Percentiles rank a stretch among this genome's conserved stretches.
These are phyloP conservation scores for Melanerpes formicivorus DNA, from an alignment of 2,113 vertebrate species.

Conservation along the genomic window DNA sequence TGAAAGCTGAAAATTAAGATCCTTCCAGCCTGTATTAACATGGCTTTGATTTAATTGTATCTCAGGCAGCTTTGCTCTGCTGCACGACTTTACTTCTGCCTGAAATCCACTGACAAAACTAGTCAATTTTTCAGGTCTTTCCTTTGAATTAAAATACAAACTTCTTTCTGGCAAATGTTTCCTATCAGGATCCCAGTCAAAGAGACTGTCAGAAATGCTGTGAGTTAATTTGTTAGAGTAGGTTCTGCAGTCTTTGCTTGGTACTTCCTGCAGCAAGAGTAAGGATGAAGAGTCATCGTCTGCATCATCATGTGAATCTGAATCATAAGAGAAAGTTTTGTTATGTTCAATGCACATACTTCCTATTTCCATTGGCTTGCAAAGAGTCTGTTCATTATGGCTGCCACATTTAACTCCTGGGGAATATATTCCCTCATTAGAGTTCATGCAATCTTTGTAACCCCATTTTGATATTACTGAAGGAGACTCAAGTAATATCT, in stretches of 20 bases:
- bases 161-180: conserved; percentile 63
- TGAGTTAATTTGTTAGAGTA: conserved; percentile 81
- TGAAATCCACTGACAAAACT: conserved; percentile 80
- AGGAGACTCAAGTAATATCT: conserved; percentile 79
- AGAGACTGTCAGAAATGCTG: conserved; percentile 88
- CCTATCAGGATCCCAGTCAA: conserved; percentile 80
- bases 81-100: conserved; percentile 70
- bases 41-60: conserved; percentile 70
- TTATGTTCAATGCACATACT: conserved; percentile 42
- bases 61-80: conserved; percentile 59
- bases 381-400: conserved; percentile 71
- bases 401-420: conserved; percentile 83
- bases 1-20: conserved; percentile 77
- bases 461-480: conserved; percentile 86
- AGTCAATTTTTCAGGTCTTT: conserved; percentile 83
- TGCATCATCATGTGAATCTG: conserved; percentile 81
- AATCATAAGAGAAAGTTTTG: conserved; percentile 81
- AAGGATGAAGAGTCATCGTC: conserved; percentile 81
- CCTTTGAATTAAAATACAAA: conserved; percentile 76
- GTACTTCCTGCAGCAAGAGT: conserved; percentile 67
- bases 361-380: conserved; percentile 50
- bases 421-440: conserved; percentile 95
- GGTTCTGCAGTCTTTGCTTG: conserved; percentile 78
- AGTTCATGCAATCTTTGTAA: conserved; percentile 95
- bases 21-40: conserved; percentile 27